These are phyloP conservation scores for Torymus auratus DNA, from an alignment of 2,888 invertebrate genomes.

Conservation along the genomic window DNA sequence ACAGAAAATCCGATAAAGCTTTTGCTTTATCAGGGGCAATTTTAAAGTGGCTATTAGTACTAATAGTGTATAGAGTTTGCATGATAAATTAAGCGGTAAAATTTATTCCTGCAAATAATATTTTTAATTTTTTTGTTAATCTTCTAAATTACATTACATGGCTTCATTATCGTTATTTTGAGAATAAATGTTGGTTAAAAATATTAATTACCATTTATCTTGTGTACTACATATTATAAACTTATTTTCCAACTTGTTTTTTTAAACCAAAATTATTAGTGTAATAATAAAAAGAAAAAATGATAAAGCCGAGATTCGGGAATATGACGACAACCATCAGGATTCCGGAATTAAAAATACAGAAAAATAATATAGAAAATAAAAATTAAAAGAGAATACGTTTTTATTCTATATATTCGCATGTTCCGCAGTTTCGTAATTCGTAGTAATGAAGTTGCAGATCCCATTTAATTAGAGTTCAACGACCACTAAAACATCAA, in stretches of 20 bases:
- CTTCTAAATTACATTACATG: not conserved
- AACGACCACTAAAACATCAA: too few species aligned
- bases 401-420: too few species aligned
- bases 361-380: too few species aligned
- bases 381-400: too few species aligned
- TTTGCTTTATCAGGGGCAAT: not conserved
- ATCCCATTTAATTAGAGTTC: too few species aligned
- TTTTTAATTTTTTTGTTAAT: not conserved
- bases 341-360: too few species aligned
- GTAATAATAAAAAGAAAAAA: too few species aligned
- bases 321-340: too few species aligned
- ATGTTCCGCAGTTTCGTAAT: too few species aligned
- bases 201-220: conserved; percentile 36
- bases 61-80: not conserved
- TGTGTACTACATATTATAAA: conserved; percentile 7
- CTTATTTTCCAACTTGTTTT: conserved; percentile 5
- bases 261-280: not conserved
- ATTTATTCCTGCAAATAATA: not conserved
- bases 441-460: too few species aligned
- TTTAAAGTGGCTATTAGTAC: not conserved
- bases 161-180: conserved; percentile 20
- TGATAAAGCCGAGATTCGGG: too few species aligned
- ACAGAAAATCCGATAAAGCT: too few species aligned
- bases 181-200: conserved; percentile 44
- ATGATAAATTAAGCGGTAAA: not conserved